Percentiles rank a stretch among this genome's conserved stretches.
phyloP scores from a whole-genome alignment of 2,888 invertebrate genomes.

The Drosophila incognita region DNA sequence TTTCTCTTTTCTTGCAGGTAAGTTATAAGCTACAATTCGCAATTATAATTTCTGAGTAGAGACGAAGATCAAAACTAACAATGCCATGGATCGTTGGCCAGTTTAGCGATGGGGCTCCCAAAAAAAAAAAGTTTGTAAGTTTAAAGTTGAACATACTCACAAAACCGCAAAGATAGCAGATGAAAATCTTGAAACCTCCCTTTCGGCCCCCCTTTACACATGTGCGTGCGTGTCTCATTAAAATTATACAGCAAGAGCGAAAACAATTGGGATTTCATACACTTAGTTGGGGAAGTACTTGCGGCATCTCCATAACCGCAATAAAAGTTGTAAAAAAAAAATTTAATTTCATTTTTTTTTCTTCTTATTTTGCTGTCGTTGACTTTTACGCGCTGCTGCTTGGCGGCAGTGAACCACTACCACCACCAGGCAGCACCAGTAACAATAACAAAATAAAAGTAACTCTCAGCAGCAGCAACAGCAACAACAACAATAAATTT shows the following conservation, averaged over 20 bases:
- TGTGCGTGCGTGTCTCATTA: slow-evolving; percentile 66
- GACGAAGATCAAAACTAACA: slow-evolving; percentile 9
- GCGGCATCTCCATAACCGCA: slow-evolving; percentile 52
- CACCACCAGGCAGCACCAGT: slow-evolving; percentile 2
- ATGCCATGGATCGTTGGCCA: slow-evolving; percentile 56
- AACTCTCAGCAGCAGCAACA: slow-evolving; percentile 35
- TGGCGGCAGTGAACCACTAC: slow-evolving; percentile 53
- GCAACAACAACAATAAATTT: slow-evolving; percentile 38
- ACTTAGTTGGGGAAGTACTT: slow-evolving; percentile 29
- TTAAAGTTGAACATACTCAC: slow-evolving; percentile 61
- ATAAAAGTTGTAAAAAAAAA: slow-evolving; percentile 59
- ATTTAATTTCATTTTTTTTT: slow-evolving; percentile 71
- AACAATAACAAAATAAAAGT: slow-evolving; percentile 43
- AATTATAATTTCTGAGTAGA: slow-evolving; percentile 10
- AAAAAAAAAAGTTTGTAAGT: slow-evolving; percentile 53
- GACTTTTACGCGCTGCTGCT: slow-evolving; percentile 78
- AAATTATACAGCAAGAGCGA: slow-evolving; percentile 49
- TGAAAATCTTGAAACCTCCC: slow-evolving; percentile 1
- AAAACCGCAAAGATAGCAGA: slow-evolving; percentile 33
- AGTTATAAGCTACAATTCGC: slow-evolving; percentile 30
- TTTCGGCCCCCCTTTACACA: not conserved
- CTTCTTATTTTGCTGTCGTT: slow-evolving; percentile 76
- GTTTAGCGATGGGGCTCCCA: not conserved
- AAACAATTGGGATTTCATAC: slow-evolving; percentile 17
- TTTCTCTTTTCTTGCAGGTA: slow-evolving; percentile 41